Evolutionary conservation across 2,113 vertebrate species (phyloP).

Genomic region (Gnathonemus longibarbis): DNA sequence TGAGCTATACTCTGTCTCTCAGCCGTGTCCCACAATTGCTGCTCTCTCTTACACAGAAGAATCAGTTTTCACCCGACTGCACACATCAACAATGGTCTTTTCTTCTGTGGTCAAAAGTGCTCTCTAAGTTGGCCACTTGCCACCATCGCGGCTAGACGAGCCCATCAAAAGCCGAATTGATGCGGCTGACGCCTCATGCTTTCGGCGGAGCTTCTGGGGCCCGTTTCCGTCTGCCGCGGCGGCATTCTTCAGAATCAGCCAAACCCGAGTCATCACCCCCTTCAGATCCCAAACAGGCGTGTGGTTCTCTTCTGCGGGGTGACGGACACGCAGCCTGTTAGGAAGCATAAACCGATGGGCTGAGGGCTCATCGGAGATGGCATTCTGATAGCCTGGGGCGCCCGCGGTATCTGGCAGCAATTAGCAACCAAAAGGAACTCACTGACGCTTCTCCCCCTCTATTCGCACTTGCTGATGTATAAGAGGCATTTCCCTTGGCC

Average conservation of each 20-base stretch:
- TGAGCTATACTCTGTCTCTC: constrained; percentile 24
- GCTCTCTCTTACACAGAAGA: background rate
- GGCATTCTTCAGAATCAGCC: background rate
- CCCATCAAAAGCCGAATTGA: background rate
- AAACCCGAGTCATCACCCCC: background rate
- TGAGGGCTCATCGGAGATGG: background rate
- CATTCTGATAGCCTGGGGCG: background rate
- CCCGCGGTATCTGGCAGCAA: background rate
- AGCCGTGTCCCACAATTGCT: constrained; percentile 9
- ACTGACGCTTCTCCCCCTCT: background rate
- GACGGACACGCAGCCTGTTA: background rate
- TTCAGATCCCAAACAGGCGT: background rate
- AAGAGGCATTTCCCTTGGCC: background rate
- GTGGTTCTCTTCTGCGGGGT: background rate
- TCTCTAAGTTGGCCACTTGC: background rate
- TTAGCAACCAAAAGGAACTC: background rate
- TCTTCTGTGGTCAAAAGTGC: background rate
- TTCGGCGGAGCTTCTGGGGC: background rate
- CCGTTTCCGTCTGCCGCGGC: background rate
- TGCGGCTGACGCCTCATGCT: background rate
- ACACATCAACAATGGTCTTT: constrained; percentile 5
- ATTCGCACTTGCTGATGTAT: background rate
- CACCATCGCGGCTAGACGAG: background rate
- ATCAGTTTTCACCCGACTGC: background rate
- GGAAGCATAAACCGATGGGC: background rate